Percentiles rank a stretch among this genome's conserved stretches.
Conservation (phyloP, 2,888 invertebrate genomes). For the Dynastes tityus region DNA sequence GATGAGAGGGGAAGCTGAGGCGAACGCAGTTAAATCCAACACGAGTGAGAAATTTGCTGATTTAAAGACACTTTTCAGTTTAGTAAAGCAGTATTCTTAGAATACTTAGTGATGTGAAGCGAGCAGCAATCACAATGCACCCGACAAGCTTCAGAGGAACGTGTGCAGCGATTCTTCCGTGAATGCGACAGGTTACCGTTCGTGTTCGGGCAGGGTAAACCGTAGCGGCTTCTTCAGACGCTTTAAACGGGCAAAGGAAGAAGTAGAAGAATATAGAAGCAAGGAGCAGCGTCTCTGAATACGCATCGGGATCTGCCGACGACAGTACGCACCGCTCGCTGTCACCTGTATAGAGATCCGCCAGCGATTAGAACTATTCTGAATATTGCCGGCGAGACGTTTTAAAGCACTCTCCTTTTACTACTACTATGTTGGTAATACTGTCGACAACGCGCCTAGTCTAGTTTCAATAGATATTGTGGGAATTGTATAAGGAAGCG, state of each 20-base stretch:
- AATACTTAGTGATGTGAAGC: too few species aligned
- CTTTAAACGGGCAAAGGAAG: slow-evolving; percentile 50
- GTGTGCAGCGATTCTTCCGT: slow-evolving; percentile 1
- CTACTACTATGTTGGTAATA: not conserved
- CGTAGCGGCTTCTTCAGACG: slow-evolving; percentile 26
- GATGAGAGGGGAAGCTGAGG: too few species aligned
- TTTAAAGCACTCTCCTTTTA: not conserved
- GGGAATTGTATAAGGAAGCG: not conserved
- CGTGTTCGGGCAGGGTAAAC: too few species aligned
- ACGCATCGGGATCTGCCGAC: slow-evolving; percentile 34
- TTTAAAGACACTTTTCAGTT: too few species aligned
- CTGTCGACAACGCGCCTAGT: not conserved
- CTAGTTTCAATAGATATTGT: slow-evolving; percentile 15
- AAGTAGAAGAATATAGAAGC: not conserved
- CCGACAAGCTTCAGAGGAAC: too few species aligned
- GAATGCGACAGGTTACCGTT: slow-evolving; percentile 53
- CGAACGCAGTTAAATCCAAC: too few species aligned
- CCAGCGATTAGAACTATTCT: slow-evolving; percentile 53
- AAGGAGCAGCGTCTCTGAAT: not conserved
- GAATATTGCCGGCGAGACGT: slow-evolving; percentile 36
- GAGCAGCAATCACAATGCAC: too few species aligned
- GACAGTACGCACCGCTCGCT: slow-evolving; percentile 55
- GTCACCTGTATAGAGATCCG: slow-evolving; percentile 53
- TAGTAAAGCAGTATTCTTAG: too few species aligned
- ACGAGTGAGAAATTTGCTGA: too few species aligned